Evolutionary conservation across 2,113 vertebrate genomes (phyloP), one percentile per base, ranked within the genome.

Genomic region (Ptyas mucosa): DNA sequence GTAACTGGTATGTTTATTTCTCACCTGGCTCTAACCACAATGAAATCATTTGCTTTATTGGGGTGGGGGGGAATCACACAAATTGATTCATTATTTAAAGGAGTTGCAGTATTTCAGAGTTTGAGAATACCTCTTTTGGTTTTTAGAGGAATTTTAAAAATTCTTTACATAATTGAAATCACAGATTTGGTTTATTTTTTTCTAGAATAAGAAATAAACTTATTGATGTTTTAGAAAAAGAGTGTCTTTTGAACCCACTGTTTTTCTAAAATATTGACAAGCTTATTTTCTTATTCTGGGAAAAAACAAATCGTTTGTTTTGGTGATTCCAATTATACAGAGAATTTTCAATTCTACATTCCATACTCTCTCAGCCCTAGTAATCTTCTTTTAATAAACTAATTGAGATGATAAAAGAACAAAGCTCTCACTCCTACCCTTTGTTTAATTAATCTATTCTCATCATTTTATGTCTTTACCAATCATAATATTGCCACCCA

Each of bases 391-490:
- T 64, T 57, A 92, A 92, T 94, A 26, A 91, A 29, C 93, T 93
- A 95, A 97, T 92, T 94, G 91, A 94, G 87, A 75, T 8, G 94
- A 95, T 75, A 95, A 94, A 96, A 96, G 94, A 94, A 96, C 96
- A 95, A 93, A 95, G 95, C 94, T 96, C 94, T 94, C 69, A 75
- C 95, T 96, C 96, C 96, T 95, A 96, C 94, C 94, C 95, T 95
- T 94, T 94, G 94, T 96, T 96, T 96, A 97, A 96, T 96, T 95
- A 97, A 96, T 96, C 94, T 94, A 95, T 96, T 96, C 95, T 96
- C 95, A 94, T 96, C 91, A 95, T 91, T 49, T 92, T 94, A 95
- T 96, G 8, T 43, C 18, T 81, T 96, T 95, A 96, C 95, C 89
- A 94, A 94, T 94, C 94, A 94, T 55, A 88, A 81, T 89, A 89